Evolutionary conservation across 1,140 invertebrate genomes (phyloP), one percentile per base, ranked within the genome.

Genomic region (Ostrea denselamellosa): DNA sequence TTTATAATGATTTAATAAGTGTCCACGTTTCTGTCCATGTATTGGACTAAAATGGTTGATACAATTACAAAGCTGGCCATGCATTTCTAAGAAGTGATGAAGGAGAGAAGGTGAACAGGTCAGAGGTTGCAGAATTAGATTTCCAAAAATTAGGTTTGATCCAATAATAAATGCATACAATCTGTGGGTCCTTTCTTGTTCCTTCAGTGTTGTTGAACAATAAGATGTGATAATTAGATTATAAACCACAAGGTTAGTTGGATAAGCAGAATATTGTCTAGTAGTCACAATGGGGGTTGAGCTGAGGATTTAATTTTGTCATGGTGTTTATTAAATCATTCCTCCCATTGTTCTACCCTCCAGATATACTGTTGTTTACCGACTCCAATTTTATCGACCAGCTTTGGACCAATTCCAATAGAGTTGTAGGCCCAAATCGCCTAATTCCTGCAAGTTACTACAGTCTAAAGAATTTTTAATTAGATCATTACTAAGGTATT

Each of bases 401-500:
- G 68, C 25, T 12, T 28, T 77, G 68, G 68, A 77, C 4, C 25
- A 9, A 12, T 77, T 77, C 68, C 68, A 77, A 25, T 77, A 77
- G 68, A 77, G 25, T 77, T 34, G 25, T 77, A 14, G 25, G 68
- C 25, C 68, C 25, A 34, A 77, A 77, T 77, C 68, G 12, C 68
- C 68, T 77, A 77, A 77, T 77, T 28, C 68, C 25, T 77, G 22
- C 28, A 77, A 77, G 68, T 77, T 77, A 77, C 68, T 77, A 2
- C 68, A 77, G 68, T 77, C 68, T 77, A 77, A 34, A 77, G 68
- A 77, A 28, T 77, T 77, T 77, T 77, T 77, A 77, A 77, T 77
- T 77, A 77, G 68, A 77, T 77, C 68, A 77, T 77, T 77, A 77
- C 68, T 77, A 77, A 34, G 68, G 68, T 77, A 77, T 77, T 77